Conservation (phyloP, 2,797 vertebrate genomes). For the Tenualosa thibaudeaui region DNA sequence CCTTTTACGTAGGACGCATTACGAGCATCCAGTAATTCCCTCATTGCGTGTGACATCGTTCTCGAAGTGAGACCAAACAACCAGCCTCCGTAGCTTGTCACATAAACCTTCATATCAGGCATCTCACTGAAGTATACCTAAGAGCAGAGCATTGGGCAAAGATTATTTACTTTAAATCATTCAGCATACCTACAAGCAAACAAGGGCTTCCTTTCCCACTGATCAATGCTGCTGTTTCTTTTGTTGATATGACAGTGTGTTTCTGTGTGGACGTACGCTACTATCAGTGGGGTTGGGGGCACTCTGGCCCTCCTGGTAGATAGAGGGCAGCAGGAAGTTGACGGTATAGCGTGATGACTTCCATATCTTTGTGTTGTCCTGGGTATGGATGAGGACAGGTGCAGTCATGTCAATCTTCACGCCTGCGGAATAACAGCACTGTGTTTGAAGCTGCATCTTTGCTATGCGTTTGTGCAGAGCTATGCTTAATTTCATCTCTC, state of each 20-base stretch:
- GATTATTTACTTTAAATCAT: not conserved
- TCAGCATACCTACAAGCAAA: not conserved
- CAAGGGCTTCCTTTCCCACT: not conserved
- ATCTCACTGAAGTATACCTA: conserved; percentile 64
- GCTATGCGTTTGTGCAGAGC: not conserved
- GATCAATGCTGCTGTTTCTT: not conserved
- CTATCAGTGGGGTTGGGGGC: conserved; percentile 62
- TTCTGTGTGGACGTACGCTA: conserved; percentile 47
- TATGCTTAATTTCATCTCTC: not conserved
- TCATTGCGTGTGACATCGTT: conserved; percentile 28
- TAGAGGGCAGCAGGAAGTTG: conserved; percentile 71
- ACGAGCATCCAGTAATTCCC: conserved; percentile 43
- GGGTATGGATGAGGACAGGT: conserved; percentile 63
- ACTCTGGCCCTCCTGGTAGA: conserved; percentile 53
- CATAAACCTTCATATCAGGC: conserved; percentile 62
- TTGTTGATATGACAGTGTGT: not conserved
- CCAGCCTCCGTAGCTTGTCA: conserved; percentile 61
- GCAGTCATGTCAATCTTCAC: conserved; percentile 68
- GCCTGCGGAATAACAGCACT: conserved; percentile 51
- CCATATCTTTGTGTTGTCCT: conserved; percentile 28
- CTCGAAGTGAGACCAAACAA: conserved; percentile 6
- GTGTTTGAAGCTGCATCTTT: not conserved
- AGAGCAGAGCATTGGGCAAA: conserved; percentile 11
- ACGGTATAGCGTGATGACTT: conserved; percentile 48
- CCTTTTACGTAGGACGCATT: conserved; percentile 52